Percentiles rank a stretch among this genome's conserved stretches.
These are phyloP conservation scores for Spinus olivaceus DNA, from an alignment of 2,797 vertebrate genomes.

Conservation along the genomic window DNA sequence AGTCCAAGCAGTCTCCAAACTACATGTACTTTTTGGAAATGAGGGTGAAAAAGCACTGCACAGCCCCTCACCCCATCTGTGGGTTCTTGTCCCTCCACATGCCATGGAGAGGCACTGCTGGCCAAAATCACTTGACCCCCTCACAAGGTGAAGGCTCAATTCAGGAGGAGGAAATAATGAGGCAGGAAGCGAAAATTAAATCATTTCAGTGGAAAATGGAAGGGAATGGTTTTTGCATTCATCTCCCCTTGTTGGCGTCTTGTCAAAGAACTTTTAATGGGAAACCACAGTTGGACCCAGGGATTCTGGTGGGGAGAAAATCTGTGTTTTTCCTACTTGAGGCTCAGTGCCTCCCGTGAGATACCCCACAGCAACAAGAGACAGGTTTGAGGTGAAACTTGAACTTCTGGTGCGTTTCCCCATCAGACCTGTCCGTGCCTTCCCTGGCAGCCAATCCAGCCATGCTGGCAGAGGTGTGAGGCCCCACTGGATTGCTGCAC, in stretches of 20 bases:
- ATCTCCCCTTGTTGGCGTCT: not conserved
- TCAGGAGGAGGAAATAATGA: not conserved
- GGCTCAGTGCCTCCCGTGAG: not conserved
- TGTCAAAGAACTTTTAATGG: not conserved
- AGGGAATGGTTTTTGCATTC: not conserved
- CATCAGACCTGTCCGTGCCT: not conserved
- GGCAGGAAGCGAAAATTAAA: not conserved
- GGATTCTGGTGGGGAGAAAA: not conserved
- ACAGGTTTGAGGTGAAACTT: not conserved
- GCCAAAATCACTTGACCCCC: not conserved
- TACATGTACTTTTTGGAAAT: not conserved
- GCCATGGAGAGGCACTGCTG: rapidly evolving
- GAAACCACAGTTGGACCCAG: not conserved
- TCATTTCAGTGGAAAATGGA: not conserved
- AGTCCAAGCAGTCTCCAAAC: not conserved
- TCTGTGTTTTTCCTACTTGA: not conserved
- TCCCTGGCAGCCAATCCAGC: not conserved
- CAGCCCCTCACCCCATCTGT: rapidly evolving
- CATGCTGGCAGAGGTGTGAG: not conserved
- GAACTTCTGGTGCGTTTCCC: not conserved
- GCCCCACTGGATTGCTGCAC: rapidly evolving
- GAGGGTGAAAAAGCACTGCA: rapidly evolving
- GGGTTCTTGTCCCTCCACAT: rapidly evolving
- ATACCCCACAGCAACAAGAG: not conserved
- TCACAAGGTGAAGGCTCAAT: not conserved